Evolutionary conservation across 2,113 vertebrate genomes (phyloP).

Genomic region (Odontophorus gujanensis): DNA sequence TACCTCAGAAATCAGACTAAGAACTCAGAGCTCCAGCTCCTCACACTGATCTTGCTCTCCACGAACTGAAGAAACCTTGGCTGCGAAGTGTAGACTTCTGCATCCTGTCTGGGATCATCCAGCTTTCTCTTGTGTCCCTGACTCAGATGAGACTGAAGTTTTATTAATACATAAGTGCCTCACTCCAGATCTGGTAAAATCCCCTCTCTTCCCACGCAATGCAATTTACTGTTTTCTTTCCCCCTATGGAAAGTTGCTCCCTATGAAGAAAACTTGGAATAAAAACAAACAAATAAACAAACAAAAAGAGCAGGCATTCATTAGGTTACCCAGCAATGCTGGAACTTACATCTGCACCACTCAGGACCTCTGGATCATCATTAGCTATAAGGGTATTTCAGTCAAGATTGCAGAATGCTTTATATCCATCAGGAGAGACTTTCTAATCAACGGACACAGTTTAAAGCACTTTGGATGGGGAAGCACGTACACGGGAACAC

Average conservation of each 20-base stretch:
- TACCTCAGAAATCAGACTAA: neutral
- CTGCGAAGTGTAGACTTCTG: neutral
- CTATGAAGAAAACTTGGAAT: neutral
- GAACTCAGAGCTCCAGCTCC: neutral
- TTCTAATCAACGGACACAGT: conserved; percentile 36
- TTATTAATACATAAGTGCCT: neutral
- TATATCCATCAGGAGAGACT: conserved; percentile 6
- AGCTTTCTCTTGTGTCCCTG: neutral
- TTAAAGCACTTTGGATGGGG: conserved; percentile 57
- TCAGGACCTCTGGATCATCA: neutral
- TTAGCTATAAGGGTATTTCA: neutral
- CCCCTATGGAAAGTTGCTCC: neutral
- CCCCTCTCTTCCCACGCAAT: neutral
- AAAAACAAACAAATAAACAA: neutral
- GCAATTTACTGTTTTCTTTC: neutral
- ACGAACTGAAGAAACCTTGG: neutral
- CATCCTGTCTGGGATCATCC: neutral
- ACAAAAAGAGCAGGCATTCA: neutral
- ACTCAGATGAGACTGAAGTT: neutral
- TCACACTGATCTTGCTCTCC: neutral
- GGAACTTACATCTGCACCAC: neutral
- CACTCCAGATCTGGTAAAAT: neutral
- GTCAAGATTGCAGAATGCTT: conserved; percentile 14
- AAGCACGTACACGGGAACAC: conserved; percentile 11
- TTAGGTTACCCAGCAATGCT: neutral